A percentile compares a stretch with the other conserved stretches of the same genome.
phyloP scores from a whole-genome alignment of 2,797 vertebrate species.

The Peromyscus aztecus region DNA sequence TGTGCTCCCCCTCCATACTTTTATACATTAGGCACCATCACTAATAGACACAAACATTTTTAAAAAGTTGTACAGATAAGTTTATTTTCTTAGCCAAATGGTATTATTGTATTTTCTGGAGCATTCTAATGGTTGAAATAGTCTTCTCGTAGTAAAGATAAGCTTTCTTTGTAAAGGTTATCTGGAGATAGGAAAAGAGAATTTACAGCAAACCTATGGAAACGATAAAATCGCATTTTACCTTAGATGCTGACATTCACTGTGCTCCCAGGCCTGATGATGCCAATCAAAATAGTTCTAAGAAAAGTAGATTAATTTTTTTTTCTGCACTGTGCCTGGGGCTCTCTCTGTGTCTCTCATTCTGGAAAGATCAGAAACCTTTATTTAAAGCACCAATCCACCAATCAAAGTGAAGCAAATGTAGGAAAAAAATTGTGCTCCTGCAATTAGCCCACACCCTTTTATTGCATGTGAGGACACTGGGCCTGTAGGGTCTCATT shows the following conservation, averaged over 20 bases:
- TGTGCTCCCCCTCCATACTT: conserved; percentile 27
- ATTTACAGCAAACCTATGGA: conserved; percentile 72
- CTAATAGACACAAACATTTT: conserved; percentile 55
- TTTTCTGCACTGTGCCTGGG: conserved; percentile 75
- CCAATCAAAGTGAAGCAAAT: conserved; percentile 80
- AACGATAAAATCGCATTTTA: conserved; percentile 80
- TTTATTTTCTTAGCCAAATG: conserved; percentile 44
- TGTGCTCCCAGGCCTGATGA: conserved; percentile 75
- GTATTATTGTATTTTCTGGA: conserved; percentile 38
- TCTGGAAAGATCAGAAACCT: conserved; percentile 80
- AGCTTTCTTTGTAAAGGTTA: conserved; percentile 40
- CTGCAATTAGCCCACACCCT: conserved; percentile 77
- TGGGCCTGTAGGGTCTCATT: conserved; percentile 75
- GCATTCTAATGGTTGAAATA: conserved; percentile 62
- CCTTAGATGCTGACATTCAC: conserved; percentile 79
- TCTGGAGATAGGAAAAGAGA: conserved; percentile 70
- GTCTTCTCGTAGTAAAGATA: conserved; percentile 60
- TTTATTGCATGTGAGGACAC: conserved; percentile 75
- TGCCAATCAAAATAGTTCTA: conserved; percentile 78
- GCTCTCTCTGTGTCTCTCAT: conserved; percentile 71
- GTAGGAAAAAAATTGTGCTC: conserved; percentile 53
- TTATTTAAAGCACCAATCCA: conserved; percentile 83
- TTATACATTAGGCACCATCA: conserved; percentile 29
- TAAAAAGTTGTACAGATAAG: not conserved
- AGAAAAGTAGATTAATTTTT: conserved; percentile 75